These are phyloP conservation scores for Nixonia krombeini DNA, from an alignment of 1,140 invertebrate species.

Conservation along the genomic window DNA sequence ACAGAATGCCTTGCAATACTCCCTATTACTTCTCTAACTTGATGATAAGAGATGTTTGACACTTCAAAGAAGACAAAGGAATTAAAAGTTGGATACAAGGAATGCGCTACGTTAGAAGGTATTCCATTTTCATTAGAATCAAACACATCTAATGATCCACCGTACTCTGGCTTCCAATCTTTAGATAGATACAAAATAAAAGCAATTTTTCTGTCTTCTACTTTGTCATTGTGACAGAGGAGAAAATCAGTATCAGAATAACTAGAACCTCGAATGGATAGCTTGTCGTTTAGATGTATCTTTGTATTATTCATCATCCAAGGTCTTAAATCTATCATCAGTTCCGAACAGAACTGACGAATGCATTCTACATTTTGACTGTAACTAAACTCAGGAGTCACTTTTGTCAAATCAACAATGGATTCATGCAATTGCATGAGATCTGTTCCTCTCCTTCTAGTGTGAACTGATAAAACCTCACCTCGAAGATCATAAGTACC, in stretches of 20 bases:
- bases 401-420: constrained; percentile 25
- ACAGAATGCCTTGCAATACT: constrained; percentile 79
- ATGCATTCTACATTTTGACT: constrained; percentile 33
- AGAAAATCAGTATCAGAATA: constrained; percentile 81
- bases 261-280: constrained; percentile 80
- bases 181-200: constrained; percentile 79
- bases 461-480: constrained; percentile 25
- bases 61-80: constrained; percentile 82
- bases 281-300: constrained; percentile 72
- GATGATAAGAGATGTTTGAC: constrained; percentile 72
- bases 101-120: constrained; percentile 72
- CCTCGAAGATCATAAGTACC: constrained; percentile 69
- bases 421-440: constrained; percentile 35
- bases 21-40: constrained; percentile 78
- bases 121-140: constrained; percentile 72
- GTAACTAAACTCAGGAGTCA: constrained; percentile 10
- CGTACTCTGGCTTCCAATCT: constrained; percentile 75
- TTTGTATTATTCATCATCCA: constrained; percentile 77
- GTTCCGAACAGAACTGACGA: constrained; percentile 71
- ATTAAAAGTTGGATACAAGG: constrained; percentile 78
- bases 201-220: constrained; percentile 79
- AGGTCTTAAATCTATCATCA: constrained; percentile 72
- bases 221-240: constrained; percentile 81
- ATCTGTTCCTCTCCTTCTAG: constrained; percentile 24
- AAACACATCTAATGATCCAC: constrained; percentile 79